Percentiles rank a stretch among this genome's conserved stretches.
Evolutionary conservation across 2,888 invertebrate species (phyloP).

Genomic region (Phengaris alcon): DNA sequence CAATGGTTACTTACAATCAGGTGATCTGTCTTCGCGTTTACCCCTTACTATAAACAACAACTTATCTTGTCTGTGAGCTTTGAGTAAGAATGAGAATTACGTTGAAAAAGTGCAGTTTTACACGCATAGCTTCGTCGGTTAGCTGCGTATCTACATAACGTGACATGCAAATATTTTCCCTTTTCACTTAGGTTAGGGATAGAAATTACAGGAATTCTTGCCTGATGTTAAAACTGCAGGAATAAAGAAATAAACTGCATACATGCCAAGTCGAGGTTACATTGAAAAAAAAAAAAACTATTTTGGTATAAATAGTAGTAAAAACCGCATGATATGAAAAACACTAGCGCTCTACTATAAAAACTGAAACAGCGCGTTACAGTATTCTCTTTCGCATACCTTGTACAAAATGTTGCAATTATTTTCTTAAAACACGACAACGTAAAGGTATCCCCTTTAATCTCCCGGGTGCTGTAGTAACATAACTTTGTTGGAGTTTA

Average conservation of each 20-base stretch:
- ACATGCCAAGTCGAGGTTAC: not conserved
- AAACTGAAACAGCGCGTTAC: not conserved
- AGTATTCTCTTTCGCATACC: not conserved
- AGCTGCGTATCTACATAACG: not conserved
- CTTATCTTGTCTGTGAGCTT: not conserved
- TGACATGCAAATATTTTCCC: not conserved
- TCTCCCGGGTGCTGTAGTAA: slow-evolving; percentile 20
- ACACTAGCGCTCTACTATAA: not conserved
- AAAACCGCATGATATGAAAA: not conserved
- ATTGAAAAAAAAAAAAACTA: not conserved
- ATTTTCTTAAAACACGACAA: slow-evolving; percentile 22
- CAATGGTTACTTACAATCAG: not conserved
- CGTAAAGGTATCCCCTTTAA: slow-evolving; percentile 24
- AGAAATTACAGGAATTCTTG: not conserved
- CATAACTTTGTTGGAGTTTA: slow-evolving; percentile 27
- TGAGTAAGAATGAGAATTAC: not conserved
- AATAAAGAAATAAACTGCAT: not conserved
- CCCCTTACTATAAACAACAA: not conserved
- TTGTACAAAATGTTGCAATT: slow-evolving; percentile 21
- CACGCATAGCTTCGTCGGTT: not conserved
- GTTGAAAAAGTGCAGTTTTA: slow-evolving; percentile 11
- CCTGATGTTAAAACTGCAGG: not conserved
- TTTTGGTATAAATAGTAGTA: not conserved
- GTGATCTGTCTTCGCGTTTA: not conserved
- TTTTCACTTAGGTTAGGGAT: too few species aligned